Conservation (phyloP, 1,140 invertebrate species). For the Dinothrombium tinctorium region DNA sequence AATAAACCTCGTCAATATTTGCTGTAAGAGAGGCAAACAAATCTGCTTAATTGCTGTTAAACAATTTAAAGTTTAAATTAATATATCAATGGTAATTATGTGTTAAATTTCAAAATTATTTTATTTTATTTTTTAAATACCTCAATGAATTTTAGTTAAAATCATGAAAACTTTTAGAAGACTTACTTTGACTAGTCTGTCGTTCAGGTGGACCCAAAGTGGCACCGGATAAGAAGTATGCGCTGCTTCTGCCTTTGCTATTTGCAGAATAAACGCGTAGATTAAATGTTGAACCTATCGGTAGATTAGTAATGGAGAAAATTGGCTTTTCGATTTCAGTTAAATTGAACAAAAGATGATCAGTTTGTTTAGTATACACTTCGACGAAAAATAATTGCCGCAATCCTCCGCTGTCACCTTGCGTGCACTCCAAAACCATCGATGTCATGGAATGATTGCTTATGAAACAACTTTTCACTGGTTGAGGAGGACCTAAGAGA, state of each 20-base stretch:
- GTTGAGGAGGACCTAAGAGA: constrained; percentile 17
- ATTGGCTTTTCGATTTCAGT: constrained; percentile 15
- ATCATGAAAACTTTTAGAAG: too few species aligned
- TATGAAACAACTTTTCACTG: constrained; percentile 14
- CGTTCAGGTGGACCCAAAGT: constrained; percentile 55
- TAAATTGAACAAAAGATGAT: constrained; percentile 29
- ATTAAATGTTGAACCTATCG: not conserved
- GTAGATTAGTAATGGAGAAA: constrained; percentile 23
- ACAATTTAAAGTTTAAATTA: too few species aligned
- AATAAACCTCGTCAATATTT: too few species aligned
- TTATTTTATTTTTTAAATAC: too few species aligned
- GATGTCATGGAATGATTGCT: constrained; percentile 16
- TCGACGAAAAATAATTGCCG: constrained; percentile 52
- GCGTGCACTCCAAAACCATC: constrained; percentile 42
- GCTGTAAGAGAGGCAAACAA: too few species aligned
- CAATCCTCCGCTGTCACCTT: constrained; percentile 63
- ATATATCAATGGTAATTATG: too few species aligned
- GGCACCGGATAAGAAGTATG: constrained; percentile 52
- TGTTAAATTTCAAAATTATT: too few species aligned
- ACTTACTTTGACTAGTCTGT: constrained; percentile 1
- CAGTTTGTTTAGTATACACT: constrained; percentile 32
- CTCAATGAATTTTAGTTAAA: too few species aligned
- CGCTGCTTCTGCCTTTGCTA: constrained; percentile 34
- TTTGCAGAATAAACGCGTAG: constrained; percentile 12
- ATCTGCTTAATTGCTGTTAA: too few species aligned